Percentiles rank a stretch among this genome's conserved stretches.
Evolutionary conservation across 2,113 vertebrate genomes (phyloP).

Genomic region (Prolemur simus): DNA sequence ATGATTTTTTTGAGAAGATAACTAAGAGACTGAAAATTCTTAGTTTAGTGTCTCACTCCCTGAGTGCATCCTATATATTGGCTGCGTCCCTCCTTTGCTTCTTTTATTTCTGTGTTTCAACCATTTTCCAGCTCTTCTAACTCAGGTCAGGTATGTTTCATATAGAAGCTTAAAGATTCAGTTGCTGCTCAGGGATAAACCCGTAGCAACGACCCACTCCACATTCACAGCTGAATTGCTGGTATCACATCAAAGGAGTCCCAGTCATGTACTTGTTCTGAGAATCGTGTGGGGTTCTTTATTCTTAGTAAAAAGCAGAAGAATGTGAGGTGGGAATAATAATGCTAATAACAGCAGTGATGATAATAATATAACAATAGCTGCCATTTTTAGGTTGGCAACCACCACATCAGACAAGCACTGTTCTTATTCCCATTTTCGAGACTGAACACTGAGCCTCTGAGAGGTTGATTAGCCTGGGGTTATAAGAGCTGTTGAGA

Average conservation of each 20-base stretch:
- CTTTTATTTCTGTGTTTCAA: neutral
- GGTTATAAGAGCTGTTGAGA: neutral
- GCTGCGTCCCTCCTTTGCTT: rapidly evolving
- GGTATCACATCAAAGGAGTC: neutral
- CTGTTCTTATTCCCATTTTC: neutral
- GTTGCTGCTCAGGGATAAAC: neutral
- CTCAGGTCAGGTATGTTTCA: neutral
- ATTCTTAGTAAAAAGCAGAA: neutral
- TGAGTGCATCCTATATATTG: neutral
- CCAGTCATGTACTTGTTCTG: neutral
- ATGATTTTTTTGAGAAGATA: neutral
- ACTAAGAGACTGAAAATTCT: neutral
- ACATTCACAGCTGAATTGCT: neutral
- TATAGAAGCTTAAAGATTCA: neutral
- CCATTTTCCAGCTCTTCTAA: neutral
- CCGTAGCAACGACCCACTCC: no score
- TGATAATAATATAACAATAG: neutral
- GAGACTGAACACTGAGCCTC: neutral
- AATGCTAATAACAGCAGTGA: neutral
- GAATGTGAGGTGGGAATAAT: neutral
- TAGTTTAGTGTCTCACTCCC: rapidly evolving
- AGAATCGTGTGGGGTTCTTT: neutral
- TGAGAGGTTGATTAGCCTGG: neutral
- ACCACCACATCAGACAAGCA: neutral
- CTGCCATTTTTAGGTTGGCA: neutral